phyloP scores from a whole-genome alignment of 1,140 invertebrate genomes.

The Drosophila kurseongensis region DNA sequence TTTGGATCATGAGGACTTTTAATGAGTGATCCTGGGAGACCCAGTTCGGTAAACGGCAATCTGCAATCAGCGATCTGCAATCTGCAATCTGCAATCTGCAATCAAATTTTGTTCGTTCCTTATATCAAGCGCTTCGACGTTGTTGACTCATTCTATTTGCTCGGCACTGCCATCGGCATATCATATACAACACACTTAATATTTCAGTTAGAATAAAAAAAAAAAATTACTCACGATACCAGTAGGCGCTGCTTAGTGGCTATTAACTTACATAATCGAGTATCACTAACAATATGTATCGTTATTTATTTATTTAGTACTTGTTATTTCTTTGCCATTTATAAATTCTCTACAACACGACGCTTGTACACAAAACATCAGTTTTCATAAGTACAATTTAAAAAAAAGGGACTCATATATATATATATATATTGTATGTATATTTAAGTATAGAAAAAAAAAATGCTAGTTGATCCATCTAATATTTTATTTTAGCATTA shows the following conservation, averaged over 20 bases:
- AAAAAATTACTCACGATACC: conserved; percentile 48
- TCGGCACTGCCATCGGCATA: conserved; percentile 11
- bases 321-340: conserved; percentile 37
- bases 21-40: conserved; percentile 12
- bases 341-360: conserved; percentile 65
- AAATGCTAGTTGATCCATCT: conserved; percentile 79
- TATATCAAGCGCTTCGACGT: conserved; percentile 60
- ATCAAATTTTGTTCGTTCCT: conserved; percentile 41
- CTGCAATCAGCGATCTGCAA: conserved; percentile 18
- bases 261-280: conserved; percentile 70
- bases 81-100: conserved; percentile 29
- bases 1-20: conserved; percentile 23
- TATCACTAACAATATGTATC: conserved; percentile 78
- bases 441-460: conserved; percentile 61
- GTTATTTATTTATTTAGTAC: conserved; percentile 57
- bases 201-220: conserved; percentile 49
- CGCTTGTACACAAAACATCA: conserved; percentile 67
- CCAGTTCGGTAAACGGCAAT: conserved; percentile 32
- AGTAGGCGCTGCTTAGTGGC: conserved; percentile 58
- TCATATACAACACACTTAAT: conserved; percentile 44
- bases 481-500: conserved; percentile 73
- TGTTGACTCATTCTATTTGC: conserved; percentile 59
- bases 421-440: conserved; percentile 29
- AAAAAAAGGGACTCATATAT: conserved; percentile 51
- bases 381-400: conserved; percentile 67